Evolutionary conservation across 2,113 vertebrate genomes (phyloP), one percentile per base, ranked within the genome.

Genomic region (Sinocyclocheilus anophthalmus): DNA sequence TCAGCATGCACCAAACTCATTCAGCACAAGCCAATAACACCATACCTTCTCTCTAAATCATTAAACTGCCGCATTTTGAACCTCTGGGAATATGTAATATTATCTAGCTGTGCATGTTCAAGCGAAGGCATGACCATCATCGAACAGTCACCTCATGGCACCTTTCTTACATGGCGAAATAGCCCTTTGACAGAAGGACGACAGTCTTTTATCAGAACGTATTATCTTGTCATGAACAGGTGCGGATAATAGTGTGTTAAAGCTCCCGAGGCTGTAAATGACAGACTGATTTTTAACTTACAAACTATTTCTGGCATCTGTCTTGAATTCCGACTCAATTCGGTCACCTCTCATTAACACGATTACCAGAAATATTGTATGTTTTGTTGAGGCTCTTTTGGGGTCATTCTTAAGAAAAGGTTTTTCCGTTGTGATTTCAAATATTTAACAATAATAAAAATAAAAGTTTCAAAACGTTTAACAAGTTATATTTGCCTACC

Each of bases 21-120:
- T 50, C 80, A 88, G 6, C 65, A 57, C n/a, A 18, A 84, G 22
- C 69, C 59, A 85, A 88, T 86, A 84, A 80, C 65, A 69, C 76
- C 24, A 39, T 14, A 13, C 30, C 63, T 53, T 78, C 85, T 26
- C 81, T 53, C 45, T 61, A 59, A 84, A 88, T 84, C 73, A 87
- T 83, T 89, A 85, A 72, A 26, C 65, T n/a, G 53, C 33, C 69
- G 24, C 12, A 55, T n/a, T 3, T 48, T 39, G 26, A 48, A 55
- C 37, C 16, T 48, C 24, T 39, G 45, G 26, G 39, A 63, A 30
- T 82, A 50, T 73, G 63, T 53, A 33, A 42, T 39, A 13, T 83
- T 63, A 73, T 79, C 84, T 83, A 4, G 63, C 81, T 20, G 73
- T 53, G 63, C 30, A 72, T 30, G 22, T 83, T 42, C 24, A 81